Evolutionary conservation across 2,113 vertebrate genomes (phyloP).

Genomic region (Diglossa brunneiventris): DNA sequence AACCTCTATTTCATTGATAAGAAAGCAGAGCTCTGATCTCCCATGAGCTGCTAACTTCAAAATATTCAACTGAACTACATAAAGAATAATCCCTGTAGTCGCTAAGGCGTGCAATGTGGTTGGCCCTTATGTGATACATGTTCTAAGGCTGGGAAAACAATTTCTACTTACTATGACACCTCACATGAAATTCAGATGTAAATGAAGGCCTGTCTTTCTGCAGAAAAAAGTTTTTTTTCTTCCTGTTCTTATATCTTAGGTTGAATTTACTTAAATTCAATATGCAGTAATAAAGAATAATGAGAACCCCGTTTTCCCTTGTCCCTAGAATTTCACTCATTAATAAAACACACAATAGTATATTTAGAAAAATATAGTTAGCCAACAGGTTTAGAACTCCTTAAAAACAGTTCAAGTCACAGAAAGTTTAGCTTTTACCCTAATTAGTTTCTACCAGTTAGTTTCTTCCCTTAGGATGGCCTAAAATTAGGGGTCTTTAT

Average conservation of each 20-base stretch:
- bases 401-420: background rate
- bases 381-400: background rate
- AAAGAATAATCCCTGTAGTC: background rate
- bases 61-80: background rate
- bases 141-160: background rate
- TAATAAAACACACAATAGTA: background rate
- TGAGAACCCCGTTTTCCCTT: background rate
- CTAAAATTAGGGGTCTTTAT: background rate
- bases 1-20: conserved; percentile 19
- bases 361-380: background rate
- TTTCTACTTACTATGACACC: background rate
- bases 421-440: background rate
- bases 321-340: background rate
- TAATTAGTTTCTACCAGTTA: background rate
- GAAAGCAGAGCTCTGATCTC: conserved; percentile 25
- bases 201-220: background rate
- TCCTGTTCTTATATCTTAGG: background rate
- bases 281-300: background rate
- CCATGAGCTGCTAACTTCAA: background rate
- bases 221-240: background rate
- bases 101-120: background rate
- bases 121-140: background rate
- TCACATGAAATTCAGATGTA: background rate
- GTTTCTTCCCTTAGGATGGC: background rate
- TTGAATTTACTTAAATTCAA: background rate